Evolutionary conservation across 2,797 vertebrate genomes (phyloP).

Genomic region (Gallinago solitaria): DNA sequence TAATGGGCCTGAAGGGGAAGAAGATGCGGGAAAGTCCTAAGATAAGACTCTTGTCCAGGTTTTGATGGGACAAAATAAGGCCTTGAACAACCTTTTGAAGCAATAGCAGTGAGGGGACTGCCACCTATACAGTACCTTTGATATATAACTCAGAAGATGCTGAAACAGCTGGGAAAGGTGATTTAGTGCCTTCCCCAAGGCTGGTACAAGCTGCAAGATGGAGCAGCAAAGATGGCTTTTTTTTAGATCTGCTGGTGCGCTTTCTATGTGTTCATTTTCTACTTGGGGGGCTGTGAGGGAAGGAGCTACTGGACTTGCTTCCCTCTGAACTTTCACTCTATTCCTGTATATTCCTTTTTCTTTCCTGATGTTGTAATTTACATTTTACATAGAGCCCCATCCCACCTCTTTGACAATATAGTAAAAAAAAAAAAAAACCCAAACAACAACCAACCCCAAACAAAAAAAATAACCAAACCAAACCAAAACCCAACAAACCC

Average conservation of each 20-base stretch:
- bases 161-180: slow-evolving; percentile 48
- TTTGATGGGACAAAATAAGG: slow-evolving; percentile 31
- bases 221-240: slow-evolving; percentile 20
- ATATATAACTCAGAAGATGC: slow-evolving; percentile 47
- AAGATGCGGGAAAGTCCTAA: neutral
- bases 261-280: slow-evolving; percentile 73
- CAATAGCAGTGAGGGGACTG: slow-evolving; percentile 71
- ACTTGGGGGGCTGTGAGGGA: slow-evolving; percentile 57
- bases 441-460: neutral
- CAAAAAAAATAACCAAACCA: no score
- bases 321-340: slow-evolving; percentile 62
- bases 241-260: slow-evolving; percentile 57
- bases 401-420: slow-evolving; percentile 68
- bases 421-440: neutral
- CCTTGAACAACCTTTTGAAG: slow-evolving; percentile 71
- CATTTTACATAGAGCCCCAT: slow-evolving; percentile 65
- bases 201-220: slow-evolving; percentile 30
- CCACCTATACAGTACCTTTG: slow-evolving; percentile 22
- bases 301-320: slow-evolving; percentile 62
- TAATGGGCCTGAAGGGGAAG: slow-evolving; percentile 1
- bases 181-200: slow-evolving; percentile 25
- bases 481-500: neutral
- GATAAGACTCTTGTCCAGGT: neutral
- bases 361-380: slow-evolving; percentile 71
- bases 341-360: slow-evolving; percentile 71